Evolutionary conservation across 2,797 vertebrate species (phyloP).

Genomic region (Phataginus tricuspis): DNA sequence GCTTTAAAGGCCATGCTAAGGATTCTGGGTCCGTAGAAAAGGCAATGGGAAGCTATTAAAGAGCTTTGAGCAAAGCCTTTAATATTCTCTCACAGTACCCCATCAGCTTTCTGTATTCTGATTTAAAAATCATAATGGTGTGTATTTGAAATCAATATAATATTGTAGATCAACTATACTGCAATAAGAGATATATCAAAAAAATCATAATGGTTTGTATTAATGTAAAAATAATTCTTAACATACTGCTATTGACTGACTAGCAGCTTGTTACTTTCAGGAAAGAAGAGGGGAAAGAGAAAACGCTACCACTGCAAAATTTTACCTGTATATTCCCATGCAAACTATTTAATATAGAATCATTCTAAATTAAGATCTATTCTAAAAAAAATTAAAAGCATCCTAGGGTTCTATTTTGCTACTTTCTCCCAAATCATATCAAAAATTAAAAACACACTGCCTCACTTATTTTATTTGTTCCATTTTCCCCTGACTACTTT

Average conservation of each 20-base stretch:
- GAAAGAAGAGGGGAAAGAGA: not conserved
- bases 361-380: not conserved
- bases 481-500: not conserved
- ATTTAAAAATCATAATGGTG: not conserved
- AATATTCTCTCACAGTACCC: not conserved
- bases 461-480: not conserved
- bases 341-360: not conserved
- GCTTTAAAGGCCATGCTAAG: not conserved
- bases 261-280: not conserved
- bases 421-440: not conserved
- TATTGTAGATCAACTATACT: no score
- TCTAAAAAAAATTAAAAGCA: constrained; percentile 30
- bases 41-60: not conserved
- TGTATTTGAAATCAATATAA: not conserved
- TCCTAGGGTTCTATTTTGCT: not conserved
- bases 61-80: not conserved
- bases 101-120: not conserved
- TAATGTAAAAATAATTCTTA: constrained; percentile 12
- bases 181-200: no score
- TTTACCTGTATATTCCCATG: not conserved
- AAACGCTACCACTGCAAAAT: not conserved
- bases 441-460: not conserved
- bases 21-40: not conserved
- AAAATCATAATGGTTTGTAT: not conserved
- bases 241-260: not conserved